Evolutionary conservation across 2,797 vertebrate genomes (phyloP).

Genomic region (Scarus forsteni): DNA sequence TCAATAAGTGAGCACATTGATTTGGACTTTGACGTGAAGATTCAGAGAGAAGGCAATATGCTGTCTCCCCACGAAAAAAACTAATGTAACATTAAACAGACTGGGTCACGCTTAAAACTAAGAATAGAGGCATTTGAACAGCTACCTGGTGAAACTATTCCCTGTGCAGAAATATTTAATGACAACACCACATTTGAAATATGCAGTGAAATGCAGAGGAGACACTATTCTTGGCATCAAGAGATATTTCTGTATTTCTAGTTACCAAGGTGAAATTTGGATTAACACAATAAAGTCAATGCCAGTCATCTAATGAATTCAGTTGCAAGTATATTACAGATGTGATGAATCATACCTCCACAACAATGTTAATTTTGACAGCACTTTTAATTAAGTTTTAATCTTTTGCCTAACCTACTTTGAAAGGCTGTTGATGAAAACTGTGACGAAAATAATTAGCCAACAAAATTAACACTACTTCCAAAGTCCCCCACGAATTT

Average conservation of each 20-base stretch:
- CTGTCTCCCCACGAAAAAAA: neutral
- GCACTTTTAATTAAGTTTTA: too few relatives aligned
- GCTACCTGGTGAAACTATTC: neutral
- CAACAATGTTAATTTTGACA: too few relatives aligned
- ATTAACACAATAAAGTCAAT: too few relatives aligned
- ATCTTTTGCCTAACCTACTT: too few relatives aligned
- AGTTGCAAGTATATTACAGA: too few relatives aligned
- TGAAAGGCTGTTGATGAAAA: too few relatives aligned
- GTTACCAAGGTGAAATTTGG: too few relatives aligned
- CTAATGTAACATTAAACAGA: constrained; percentile 10
- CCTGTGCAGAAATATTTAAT: constrained; percentile 2
- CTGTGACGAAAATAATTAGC: too few relatives aligned
- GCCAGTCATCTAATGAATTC: too few relatives aligned
- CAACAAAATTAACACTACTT: too few relatives aligned
- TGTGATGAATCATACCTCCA: too few relatives aligned
- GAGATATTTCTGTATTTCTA: neutral
- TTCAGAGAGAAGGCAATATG: neutral
- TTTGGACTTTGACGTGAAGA: neutral
- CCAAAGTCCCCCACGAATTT: too few relatives aligned
- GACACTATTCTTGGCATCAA: neutral
- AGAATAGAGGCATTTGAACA: constrained; percentile 4
- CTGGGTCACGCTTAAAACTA: constrained; percentile 5
- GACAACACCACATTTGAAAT: neutral
- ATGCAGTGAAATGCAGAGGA: neutral
- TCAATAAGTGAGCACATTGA: constrained; percentile 11